Conservation (phyloP, 2,113 vertebrate species). For the Centropristis striata region DNA sequence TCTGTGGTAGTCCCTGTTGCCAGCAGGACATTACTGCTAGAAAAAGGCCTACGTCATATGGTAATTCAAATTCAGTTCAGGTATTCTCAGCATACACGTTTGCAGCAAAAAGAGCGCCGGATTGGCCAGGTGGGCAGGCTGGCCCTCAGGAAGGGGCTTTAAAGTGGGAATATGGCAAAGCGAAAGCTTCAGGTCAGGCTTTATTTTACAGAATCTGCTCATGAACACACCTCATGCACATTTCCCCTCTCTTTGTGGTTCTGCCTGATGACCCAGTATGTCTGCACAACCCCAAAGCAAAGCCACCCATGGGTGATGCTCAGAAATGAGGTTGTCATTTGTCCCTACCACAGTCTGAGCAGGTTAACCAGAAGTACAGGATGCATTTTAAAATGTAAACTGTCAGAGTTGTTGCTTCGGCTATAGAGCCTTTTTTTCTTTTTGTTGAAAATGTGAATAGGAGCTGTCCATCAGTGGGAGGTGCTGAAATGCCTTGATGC, state of each 20-base stretch:
- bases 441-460: conserved; percentile 24
- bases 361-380: conserved; percentile 27
- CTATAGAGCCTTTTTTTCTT: not conserved
- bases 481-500: conserved; percentile 68
- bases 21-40: conserved; percentile 73
- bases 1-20: conserved; percentile 68
- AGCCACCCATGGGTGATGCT: conserved; percentile 32
- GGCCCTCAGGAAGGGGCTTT: conserved; percentile 53
- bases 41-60: conserved; percentile 82
- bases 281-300: conserved; percentile 32
- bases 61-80: conserved; percentile 85
- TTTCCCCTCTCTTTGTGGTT: not conserved
- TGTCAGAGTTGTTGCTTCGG: conserved; percentile 38
- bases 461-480: conserved; percentile 72
- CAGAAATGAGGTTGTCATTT: conserved; percentile 27
- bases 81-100: conserved; percentile 81
- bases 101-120: conserved; percentile 75
- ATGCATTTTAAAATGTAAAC: conserved; percentile 17
- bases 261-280: conserved; percentile 43
- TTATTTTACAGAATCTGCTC: conserved; percentile 16
- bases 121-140: conserved; percentile 74
- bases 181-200: conserved; percentile 36
- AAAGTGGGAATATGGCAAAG: conserved; percentile 33
- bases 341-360: conserved; percentile 11
- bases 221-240: not conserved